Percentiles rank a stretch among this genome's conserved stretches.
These are phyloP conservation scores for Oncopeltus fasciatus DNA, from an alignment of 1,140 invertebrate genomes.

Conservation along the genomic window DNA sequence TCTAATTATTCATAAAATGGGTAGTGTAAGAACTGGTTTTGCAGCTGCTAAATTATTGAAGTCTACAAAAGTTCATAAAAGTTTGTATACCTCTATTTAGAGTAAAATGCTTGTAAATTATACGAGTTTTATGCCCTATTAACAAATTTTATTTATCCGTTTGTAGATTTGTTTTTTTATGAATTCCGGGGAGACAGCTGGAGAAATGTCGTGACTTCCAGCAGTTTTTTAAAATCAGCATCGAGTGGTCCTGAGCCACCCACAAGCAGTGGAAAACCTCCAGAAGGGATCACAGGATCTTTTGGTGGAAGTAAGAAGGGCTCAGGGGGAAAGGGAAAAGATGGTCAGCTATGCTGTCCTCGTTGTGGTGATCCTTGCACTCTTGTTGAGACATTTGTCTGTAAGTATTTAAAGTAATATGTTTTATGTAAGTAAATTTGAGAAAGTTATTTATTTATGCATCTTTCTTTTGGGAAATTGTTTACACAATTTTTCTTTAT, in stretches of 20 bases:
- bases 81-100: slow-evolving; percentile 9
- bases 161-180: slow-evolving; percentile 10
- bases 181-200: neutral
- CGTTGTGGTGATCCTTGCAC: slow-evolving; percentile 93
- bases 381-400: slow-evolving; percentile 92
- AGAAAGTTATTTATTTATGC: neutral
- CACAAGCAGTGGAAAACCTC: neutral
- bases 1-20: slow-evolving; percentile 16
- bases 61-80: slow-evolving; percentile 4
- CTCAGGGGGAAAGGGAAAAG: slow-evolving; percentile 27
- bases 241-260: neutral
- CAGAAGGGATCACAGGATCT: neutral
- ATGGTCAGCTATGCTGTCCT: slow-evolving; percentile 60
- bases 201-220: neutral
- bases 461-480: too few relatives aligned
- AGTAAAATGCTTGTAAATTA: neutral
- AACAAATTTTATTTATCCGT: neutral
- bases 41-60: slow-evolving; percentile 14
- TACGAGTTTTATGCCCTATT: too few relatives aligned
- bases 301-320: slow-evolving; percentile 6
- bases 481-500: too few relatives aligned
- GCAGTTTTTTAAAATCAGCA: neutral
- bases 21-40: slow-evolving; percentile 17
- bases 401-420: too few relatives aligned
- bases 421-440: neutral